Conservation (phyloP, 1,140 invertebrate species). For the Neelides sp. region DNA sequence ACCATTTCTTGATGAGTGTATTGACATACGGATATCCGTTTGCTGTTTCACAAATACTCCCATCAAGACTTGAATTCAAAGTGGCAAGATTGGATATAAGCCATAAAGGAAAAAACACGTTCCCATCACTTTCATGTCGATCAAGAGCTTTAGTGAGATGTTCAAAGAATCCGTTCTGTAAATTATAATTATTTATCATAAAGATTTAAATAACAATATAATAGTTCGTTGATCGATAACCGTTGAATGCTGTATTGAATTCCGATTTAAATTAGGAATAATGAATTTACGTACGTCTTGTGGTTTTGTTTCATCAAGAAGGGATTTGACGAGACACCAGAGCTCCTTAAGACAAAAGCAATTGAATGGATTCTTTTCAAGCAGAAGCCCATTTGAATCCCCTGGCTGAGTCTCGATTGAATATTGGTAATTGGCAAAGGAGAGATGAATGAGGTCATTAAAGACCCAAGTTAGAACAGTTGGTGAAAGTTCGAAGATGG, state of each 20-base stretch:
- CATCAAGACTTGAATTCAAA: neutral
- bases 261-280: too few relatives aligned
- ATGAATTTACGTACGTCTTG: neutral
- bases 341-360: constrained; percentile 26
- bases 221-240: neutral
- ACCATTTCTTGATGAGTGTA: constrained; percentile 6
- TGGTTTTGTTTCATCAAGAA: constrained; percentile 13
- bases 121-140: neutral
- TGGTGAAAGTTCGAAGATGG: constrained; percentile 17
- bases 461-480: constrained; percentile 13
- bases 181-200: too few relatives aligned
- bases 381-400: constrained; percentile 12
- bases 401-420: constrained; percentile 17
- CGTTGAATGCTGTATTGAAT: neutral
- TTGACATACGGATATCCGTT: neutral
- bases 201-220: constrained; percentile 2
- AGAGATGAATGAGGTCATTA: constrained; percentile 5
- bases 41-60: neutral
- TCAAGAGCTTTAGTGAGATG: neutral
- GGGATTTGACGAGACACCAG: constrained; percentile 28
- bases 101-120: constrained; percentile 14
- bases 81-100: constrained; percentile 7
- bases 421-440: constrained; percentile 20
- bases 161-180: constrained; percentile 15
- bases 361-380: constrained; percentile 24